Conservation (phyloP, 2,888 invertebrate species). For the Vanessa cardui region DNA sequence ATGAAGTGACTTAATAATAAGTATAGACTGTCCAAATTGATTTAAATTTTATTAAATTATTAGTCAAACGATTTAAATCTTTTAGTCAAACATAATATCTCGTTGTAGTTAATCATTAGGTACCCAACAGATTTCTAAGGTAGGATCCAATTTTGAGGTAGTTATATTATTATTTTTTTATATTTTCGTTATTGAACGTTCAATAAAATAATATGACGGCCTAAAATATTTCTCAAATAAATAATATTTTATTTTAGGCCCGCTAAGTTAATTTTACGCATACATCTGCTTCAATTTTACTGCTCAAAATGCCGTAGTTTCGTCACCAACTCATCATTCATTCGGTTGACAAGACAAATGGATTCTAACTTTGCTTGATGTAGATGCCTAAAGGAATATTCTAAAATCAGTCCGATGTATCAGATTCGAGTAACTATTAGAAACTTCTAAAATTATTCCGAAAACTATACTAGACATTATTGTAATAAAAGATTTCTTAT, state of each 20-base stretch:
- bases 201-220: no score
- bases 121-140: neutral
- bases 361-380: conserved; percentile 23
- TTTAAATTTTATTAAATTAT: no score
- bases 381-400: conserved; percentile 11
- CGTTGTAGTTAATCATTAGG: no score
- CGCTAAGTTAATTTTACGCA: neutral
- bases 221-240: neutral
- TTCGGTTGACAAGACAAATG: conserved; percentile 34
- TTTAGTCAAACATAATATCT: no score
- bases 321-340: conserved; percentile 35
- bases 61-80: no score
- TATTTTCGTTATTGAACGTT: no score
- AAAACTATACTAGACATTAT: no score
- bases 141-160: neutral
- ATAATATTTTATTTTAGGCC: neutral
- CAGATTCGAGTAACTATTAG: neutral
- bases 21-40: no score
- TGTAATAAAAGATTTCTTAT: no score
- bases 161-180: no score
- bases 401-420: neutral
- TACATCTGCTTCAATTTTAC: conserved; percentile 13
- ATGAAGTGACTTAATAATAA: no score
- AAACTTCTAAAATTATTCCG: no score
- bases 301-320: conserved; percentile 16